A percentile compares a stretch with the other conserved stretches of the same genome.
These are phyloP conservation scores for Uloborus diversus DNA, from an alignment of 1,140 invertebrate genomes.

Conservation along the genomic window DNA sequence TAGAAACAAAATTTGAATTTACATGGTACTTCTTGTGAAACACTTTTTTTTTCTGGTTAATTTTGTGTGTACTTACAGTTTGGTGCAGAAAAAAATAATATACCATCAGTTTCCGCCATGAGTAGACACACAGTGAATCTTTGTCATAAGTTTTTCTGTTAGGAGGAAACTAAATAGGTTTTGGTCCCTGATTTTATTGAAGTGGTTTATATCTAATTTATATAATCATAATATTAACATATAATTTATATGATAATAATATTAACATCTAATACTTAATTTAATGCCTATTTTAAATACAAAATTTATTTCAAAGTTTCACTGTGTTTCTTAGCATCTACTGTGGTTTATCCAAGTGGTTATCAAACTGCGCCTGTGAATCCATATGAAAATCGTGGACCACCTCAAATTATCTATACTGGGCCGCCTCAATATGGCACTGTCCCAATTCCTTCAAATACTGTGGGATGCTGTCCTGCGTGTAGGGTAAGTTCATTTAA, in stretches of 20 bases:
- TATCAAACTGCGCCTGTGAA: not conserved
- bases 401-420: not conserved
- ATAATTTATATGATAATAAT: too few species aligned
- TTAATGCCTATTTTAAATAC: too few species aligned
- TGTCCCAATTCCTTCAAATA: not conserved
- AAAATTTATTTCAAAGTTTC: not conserved
- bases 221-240: too few species aligned
- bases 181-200: not conserved
- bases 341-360: not conserved
- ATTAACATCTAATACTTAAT: too few species aligned
- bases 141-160: not conserved
- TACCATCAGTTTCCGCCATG: too few species aligned
- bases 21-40: too few species aligned
- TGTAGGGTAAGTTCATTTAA: not conserved
- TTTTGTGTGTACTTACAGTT: too few species aligned
- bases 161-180: not conserved
- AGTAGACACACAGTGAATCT: not conserved
- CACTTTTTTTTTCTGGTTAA: too few species aligned
- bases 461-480: not conserved
- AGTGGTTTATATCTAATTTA: not conserved
- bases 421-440: not conserved
- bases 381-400: not conserved
- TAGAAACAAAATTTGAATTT: too few species aligned
- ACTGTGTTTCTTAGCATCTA: slow-evolving; percentile 4
- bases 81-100: too few species aligned